Evolutionary conservation across 2,797 vertebrate genomes (phyloP).

Genomic region (Neostethus bicornis): DNA sequence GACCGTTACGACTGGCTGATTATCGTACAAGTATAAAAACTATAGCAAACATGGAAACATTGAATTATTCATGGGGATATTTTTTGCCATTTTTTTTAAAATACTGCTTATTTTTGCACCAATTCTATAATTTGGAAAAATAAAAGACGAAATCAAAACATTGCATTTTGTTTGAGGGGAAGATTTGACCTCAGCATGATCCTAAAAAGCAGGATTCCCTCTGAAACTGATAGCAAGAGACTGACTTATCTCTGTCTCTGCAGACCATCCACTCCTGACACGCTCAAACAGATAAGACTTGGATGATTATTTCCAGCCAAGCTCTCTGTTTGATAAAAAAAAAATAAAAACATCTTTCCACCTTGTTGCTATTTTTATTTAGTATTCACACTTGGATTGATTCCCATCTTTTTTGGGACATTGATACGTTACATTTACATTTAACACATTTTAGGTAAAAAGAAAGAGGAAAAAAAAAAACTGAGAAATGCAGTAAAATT

Average conservation of each 20-base stretch:
- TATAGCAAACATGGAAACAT: no score
- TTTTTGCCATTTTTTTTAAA: no score
- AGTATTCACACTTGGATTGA: not conserved
- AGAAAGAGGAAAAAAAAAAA: slow-evolving; percentile 8
- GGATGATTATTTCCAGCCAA: slow-evolving; percentile 27
- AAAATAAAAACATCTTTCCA: slow-evolving; percentile 14
- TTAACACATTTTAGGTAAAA: not conserved
- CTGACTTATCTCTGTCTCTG: slow-evolving; percentile 25
- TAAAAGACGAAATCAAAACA: no score
- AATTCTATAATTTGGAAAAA: no score
- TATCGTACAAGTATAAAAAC: no score
- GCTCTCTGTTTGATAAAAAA: slow-evolving; percentile 20
- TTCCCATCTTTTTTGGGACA: not conserved
- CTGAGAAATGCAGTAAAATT: not conserved
- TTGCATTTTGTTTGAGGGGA: not conserved
- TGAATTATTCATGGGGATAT: no score
- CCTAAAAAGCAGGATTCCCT: slow-evolving; percentile 2
- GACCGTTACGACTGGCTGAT: no score
- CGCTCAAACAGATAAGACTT: slow-evolving; percentile 16
- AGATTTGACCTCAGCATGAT: slow-evolving; percentile 22
- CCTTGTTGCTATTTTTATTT: not conserved
- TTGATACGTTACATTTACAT: not conserved
- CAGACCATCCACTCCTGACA: slow-evolving; percentile 8
- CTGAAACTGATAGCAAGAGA: slow-evolving; percentile 2
- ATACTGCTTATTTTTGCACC: no score